Evolutionary conservation across 1,140 invertebrate species (phyloP).

Genomic region (Amphibalanus amphitrite): DNA sequence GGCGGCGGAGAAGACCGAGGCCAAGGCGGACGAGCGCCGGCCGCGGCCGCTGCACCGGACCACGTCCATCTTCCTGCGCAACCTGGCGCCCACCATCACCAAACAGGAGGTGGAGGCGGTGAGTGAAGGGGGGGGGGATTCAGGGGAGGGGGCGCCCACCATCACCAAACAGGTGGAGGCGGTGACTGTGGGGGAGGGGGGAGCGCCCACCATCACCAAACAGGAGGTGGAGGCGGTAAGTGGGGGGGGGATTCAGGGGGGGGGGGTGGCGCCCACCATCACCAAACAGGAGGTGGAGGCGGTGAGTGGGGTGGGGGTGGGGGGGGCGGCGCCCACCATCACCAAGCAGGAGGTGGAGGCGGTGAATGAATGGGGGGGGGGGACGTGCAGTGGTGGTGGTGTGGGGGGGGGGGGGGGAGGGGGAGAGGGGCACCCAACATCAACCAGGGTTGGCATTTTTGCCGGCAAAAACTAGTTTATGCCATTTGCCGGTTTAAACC

Average conservation of each 20-base stretch:
- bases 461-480: too few species aligned
- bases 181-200: constrained; percentile 54
- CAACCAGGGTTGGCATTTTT: too few species aligned
- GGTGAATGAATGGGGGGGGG: constrained; percentile 47
- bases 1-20: constrained; percentile 25
- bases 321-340: too few species aligned
- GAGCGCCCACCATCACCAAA: constrained; percentile 88
- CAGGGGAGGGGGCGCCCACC: neutral
- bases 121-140: constrained; percentile 25
- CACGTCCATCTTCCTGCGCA: constrained; percentile 88
- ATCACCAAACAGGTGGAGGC: constrained; percentile 47
- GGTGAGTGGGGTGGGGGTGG: constrained; percentile 41
- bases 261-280: constrained; percentile 86
- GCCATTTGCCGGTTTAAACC: too few species aligned
- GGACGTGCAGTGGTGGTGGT: constrained; percentile 86
- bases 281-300: constrained; percentile 93
- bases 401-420: too few species aligned
- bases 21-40: constrained; percentile 18
- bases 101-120: constrained; percentile 93
- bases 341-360: too few species aligned
- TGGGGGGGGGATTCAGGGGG: constrained; percentile 19
- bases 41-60: constrained; percentile 60
- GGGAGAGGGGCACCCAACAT: too few species aligned
- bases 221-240: constrained; percentile 88
- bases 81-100: constrained; percentile 85